phyloP scores from a whole-genome alignment of 2,113 vertebrate species.

The Gallinago jamesoni region DNA sequence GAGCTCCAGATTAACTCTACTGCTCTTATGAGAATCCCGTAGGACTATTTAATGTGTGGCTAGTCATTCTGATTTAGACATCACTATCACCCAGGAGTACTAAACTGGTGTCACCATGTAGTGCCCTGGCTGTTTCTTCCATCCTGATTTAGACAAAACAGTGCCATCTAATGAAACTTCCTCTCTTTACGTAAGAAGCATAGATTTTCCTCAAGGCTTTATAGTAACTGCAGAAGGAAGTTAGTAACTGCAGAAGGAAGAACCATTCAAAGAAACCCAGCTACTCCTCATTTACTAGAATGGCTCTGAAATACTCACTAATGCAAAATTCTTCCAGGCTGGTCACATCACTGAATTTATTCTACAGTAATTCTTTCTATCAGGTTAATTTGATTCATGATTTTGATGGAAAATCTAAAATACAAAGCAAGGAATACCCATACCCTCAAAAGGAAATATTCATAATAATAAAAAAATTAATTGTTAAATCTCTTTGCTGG shows the following conservation, averaged over 20 bases:
- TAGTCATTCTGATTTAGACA: background rate
- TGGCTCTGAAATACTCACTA: background rate
- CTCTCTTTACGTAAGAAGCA: background rate
- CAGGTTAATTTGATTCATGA: background rate
- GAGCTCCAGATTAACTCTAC: background rate
- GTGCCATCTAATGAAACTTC: background rate
- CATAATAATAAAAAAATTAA: background rate
- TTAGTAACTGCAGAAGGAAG: background rate
- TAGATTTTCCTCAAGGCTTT: background rate
- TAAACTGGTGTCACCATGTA: background rate
- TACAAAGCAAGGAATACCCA: background rate
- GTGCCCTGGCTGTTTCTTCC: background rate
- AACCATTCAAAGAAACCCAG: background rate
- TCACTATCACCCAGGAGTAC: background rate
- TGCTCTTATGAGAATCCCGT: background rate
- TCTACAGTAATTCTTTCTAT: background rate
- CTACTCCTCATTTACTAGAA: background rate
- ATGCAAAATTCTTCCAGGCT: background rate
- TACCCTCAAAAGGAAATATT: background rate
- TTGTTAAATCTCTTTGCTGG: background rate
- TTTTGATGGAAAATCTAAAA: background rate
- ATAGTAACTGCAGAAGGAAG: background rate
- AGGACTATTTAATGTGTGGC: background rate
- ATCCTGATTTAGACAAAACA: background rate
- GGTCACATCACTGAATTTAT: background rate